Percentiles rank a stretch among this genome's conserved stretches.
These are phyloP conservation scores for Biston betularia DNA, from an alignment of 2,888 invertebrate species.

Conservation along the genomic window DNA sequence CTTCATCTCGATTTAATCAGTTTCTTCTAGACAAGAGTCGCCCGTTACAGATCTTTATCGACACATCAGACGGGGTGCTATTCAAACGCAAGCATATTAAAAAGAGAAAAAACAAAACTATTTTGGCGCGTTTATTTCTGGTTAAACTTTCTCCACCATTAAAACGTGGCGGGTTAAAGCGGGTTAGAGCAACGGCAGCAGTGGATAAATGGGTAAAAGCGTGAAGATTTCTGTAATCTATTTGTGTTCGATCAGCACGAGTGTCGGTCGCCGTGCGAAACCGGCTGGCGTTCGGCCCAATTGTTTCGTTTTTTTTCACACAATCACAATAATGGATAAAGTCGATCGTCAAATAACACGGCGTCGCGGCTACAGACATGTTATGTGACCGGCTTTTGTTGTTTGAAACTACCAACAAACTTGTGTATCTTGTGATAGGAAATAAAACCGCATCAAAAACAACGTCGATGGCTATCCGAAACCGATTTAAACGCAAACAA, in stretches of 20 bases:
- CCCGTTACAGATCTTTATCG: too few species aligned
- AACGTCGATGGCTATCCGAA: conserved; percentile 1
- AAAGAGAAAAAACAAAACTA: background rate
- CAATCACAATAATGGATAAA: conserved; percentile 47
- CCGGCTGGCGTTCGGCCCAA: conserved; percentile 59
- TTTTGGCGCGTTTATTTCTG: background rate
- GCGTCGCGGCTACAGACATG: conserved; percentile 42
- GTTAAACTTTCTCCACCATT: conserved; percentile 31
- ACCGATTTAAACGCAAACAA: background rate
- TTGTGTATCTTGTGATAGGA: conserved; percentile 1
- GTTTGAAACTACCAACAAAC: conserved; percentile 15
- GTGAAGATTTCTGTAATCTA: conserved; percentile 59
- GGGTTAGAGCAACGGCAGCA: conserved; percentile 25
- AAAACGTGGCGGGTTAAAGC: conserved; percentile 29
- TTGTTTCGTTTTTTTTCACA: conserved; percentile 57
- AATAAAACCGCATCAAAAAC: conserved; percentile 1
- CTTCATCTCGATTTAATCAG: too few species aligned
- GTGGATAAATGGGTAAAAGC: conserved; percentile 51
- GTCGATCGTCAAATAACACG: conserved; percentile 45
- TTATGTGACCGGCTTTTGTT: conserved; percentile 42
- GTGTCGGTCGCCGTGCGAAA: conserved; percentile 58
- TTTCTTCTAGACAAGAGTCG: too few species aligned
- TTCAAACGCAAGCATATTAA: too few species aligned
- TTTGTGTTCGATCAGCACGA: conserved; percentile 54
- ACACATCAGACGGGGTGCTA: too few species aligned